These are phyloP conservation scores for Micromesistius poutassou DNA, from an alignment of 2,797 vertebrate genomes.

Conservation along the genomic window DNA sequence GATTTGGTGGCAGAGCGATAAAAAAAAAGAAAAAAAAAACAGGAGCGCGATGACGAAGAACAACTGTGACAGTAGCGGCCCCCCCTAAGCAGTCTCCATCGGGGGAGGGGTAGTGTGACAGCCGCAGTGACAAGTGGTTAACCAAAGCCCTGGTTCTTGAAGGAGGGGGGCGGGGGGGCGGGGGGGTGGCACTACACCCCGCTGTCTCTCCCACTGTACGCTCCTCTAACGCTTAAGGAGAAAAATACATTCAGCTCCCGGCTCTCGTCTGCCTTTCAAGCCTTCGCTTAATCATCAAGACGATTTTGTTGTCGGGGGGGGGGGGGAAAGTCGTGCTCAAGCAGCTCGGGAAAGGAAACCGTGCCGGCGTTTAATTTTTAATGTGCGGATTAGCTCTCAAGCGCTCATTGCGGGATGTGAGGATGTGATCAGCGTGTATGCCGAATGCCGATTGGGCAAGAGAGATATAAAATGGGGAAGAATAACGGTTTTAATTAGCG, in stretches of 20 bases:
- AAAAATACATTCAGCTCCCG: not conserved
- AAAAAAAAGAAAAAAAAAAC: not conserved
- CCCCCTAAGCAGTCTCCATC: not conserved
- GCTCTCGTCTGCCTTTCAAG: not conserved
- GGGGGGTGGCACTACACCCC: too few relatives aligned
- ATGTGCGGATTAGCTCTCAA: not conserved
- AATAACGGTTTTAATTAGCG: slow-evolving; percentile 25
- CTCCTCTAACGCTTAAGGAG: not conserved
- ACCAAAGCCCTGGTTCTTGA: not conserved
- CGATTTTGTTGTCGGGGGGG: not conserved
- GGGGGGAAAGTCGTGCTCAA: not conserved
- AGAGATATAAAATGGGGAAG: slow-evolving; percentile 24
- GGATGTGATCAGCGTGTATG: slow-evolving; percentile 1
- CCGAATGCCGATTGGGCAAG: slow-evolving; percentile 15
- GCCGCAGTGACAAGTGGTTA: not conserved
- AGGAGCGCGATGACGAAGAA: not conserved
- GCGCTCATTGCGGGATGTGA: not conserved
- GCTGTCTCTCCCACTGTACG: not conserved
- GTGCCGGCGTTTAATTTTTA: not conserved
- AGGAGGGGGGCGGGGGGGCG: too few relatives aligned
- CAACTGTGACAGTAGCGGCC: not conserved
- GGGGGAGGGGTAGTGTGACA: not conserved
- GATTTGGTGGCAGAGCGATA: not conserved
- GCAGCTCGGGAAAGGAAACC: not conserved
- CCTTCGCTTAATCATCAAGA: not conserved